Evolutionary conservation across 2,888 invertebrate genomes (phyloP).

Genomic region (Apamea sordens): DNA sequence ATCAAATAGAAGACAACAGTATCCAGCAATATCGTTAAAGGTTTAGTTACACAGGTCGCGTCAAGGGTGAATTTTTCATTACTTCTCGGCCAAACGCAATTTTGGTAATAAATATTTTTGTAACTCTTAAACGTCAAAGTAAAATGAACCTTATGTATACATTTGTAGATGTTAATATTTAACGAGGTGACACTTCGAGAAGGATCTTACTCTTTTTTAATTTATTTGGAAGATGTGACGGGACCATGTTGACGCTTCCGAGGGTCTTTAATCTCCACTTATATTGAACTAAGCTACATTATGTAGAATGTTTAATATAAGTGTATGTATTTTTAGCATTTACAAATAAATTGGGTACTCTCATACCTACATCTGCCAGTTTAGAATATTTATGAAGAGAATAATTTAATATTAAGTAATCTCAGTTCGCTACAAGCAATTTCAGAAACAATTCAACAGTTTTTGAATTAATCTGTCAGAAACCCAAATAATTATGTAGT

Average conservation of each 20-base stretch:
- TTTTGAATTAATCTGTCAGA: slow-evolving; percentile 11
- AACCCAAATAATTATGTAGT: background rate
- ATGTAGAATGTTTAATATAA: slow-evolving; percentile 38
- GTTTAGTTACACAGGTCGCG: slow-evolving; percentile 71
- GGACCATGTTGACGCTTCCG: slow-evolving; percentile 76
- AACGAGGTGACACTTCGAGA: slow-evolving; percentile 54
- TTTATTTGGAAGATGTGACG: slow-evolving; percentile 78
- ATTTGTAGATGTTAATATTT: slow-evolving; percentile 71
- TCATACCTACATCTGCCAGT: slow-evolving; percentile 2
- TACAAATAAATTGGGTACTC: slow-evolving; percentile 1
- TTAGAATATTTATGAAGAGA: slow-evolving; percentile 32
- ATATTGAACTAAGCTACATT: slow-evolving; percentile 70
- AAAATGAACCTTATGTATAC: slow-evolving; percentile 71
- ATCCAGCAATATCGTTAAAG: slow-evolving; percentile 70
- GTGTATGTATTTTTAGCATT: slow-evolving; percentile 32
- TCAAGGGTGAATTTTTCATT: slow-evolving; percentile 78
- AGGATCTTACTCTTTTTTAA: slow-evolving; percentile 75
- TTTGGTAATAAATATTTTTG: slow-evolving; percentile 77
- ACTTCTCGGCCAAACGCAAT: slow-evolving; percentile 75
- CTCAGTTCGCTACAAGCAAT: slow-evolving; percentile 30
- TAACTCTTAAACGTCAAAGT: slow-evolving; percentile 62
- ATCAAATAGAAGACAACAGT: slow-evolving; percentile 64
- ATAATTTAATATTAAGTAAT: slow-evolving; percentile 43
- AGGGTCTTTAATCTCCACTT: slow-evolving; percentile 78
- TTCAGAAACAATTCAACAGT: slow-evolving; percentile 17